These are phyloP conservation scores for Pteropus alecto DNA, from an alignment of 2,113 vertebrate species.

Conservation along the genomic window DNA sequence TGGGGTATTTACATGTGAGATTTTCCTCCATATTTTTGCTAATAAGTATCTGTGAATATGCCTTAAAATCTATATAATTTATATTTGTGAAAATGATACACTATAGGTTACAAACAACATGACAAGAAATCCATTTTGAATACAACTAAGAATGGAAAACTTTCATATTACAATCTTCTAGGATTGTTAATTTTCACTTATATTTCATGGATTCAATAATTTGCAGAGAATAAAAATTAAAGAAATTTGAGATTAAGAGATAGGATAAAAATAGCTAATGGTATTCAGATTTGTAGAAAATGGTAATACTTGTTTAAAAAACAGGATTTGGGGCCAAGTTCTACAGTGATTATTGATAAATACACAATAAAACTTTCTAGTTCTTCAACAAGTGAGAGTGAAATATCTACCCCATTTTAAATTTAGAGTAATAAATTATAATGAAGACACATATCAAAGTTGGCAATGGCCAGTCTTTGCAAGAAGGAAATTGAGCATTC, in stretches of 20 bases:
- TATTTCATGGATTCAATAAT: conserved; percentile 41
- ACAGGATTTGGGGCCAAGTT: background rate
- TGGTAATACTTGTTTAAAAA: conserved; percentile 29
- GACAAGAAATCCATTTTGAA: conserved; percentile 7
- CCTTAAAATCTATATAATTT: conserved; percentile 5
- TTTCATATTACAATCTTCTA: conserved; percentile 9
- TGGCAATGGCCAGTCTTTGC: background rate
- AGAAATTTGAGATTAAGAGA: conserved; percentile 5
- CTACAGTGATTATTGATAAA: conserved; percentile 30
- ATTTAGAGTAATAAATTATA: conserved; percentile 26
- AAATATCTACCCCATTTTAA: background rate
- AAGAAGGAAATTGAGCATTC: background rate
- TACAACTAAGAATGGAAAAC: background rate
- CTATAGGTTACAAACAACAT: background rate
- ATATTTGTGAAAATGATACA: background rate
- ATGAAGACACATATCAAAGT: background rate
- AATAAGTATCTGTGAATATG: background rate
- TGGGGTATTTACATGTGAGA: background rate
- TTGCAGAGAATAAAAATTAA: background rate
- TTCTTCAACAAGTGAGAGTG: background rate
- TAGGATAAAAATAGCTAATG: background rate
- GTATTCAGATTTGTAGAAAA: conserved; percentile 35
- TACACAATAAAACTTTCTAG: background rate
- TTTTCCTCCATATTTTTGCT: conserved; percentile 25
- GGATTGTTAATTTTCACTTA: background rate